These are phyloP conservation scores for Elegia similella DNA, from an alignment of 2,888 invertebrate genomes.

Conservation along the genomic window DNA sequence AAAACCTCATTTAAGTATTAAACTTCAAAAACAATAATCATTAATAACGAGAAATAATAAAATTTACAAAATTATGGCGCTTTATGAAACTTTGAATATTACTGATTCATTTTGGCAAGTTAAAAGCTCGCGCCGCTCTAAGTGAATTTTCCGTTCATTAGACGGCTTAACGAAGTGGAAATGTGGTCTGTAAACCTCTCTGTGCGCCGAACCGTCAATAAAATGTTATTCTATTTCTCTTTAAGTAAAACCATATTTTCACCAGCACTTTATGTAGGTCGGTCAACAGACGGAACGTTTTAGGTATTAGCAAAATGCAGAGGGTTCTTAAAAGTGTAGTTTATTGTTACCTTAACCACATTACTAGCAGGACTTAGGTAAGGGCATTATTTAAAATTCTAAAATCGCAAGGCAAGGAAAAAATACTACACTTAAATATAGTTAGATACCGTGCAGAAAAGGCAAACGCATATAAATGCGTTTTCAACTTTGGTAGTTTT, in stretches of 20 bases:
- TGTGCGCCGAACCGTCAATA: background rate
- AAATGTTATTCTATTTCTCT: background rate
- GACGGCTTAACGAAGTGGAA: conserved; percentile 34
- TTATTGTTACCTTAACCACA: too few relatives aligned
- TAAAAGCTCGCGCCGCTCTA: conserved; percentile 26
- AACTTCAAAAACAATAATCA: too few relatives aligned
- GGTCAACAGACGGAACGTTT: background rate
- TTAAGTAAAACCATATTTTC: background rate
- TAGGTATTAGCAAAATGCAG: background rate
- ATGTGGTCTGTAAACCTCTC: conserved; percentile 31
- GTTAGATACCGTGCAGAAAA: too few relatives aligned
- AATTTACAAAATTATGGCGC: conserved; percentile 19
- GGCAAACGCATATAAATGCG: too few relatives aligned
- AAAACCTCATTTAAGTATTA: too few relatives aligned
- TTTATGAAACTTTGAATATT: conserved; percentile 17
- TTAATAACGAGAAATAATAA: background rate
- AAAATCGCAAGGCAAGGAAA: too few relatives aligned
- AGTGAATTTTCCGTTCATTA: conserved; percentile 35
- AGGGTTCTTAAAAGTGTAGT: too few relatives aligned
- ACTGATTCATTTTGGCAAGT: conserved; percentile 25
- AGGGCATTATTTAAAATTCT: too few relatives aligned
- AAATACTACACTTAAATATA: too few relatives aligned
- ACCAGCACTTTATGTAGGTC: background rate
- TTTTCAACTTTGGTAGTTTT: too few relatives aligned
- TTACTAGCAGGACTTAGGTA: too few relatives aligned